These are phyloP conservation scores for Orchestia grillus DNA, from an alignment of 1,140 invertebrate genomes.

Conservation along the genomic window DNA sequence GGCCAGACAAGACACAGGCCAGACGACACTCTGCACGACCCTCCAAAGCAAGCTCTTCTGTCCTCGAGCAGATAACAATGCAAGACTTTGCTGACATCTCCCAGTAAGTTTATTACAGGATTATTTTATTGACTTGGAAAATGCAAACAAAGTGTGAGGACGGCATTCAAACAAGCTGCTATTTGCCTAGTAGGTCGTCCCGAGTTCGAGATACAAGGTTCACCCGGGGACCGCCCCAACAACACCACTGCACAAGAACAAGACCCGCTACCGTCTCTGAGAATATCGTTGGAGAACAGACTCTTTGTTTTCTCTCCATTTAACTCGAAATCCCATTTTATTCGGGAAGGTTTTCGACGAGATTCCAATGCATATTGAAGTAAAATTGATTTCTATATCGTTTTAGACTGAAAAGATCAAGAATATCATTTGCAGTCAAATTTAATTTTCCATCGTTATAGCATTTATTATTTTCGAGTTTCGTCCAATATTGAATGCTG, in stretches of 20 bases:
- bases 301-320: not conserved
- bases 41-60: too few relatives aligned
- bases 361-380: not conserved
- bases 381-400: not conserved
- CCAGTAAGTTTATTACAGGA: not conserved
- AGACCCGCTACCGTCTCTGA: not conserved
- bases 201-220: not conserved
- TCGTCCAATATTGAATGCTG: not conserved
- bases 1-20: too few relatives aligned
- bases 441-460: too few relatives aligned
- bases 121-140: not conserved
- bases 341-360: not conserved
- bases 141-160: not conserved
- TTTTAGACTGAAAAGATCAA: not conserved
- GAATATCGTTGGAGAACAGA: not conserved
- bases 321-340: not conserved
- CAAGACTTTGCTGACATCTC: not conserved
- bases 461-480: not conserved
- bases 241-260: not conserved
- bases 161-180: not conserved
- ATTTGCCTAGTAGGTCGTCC: not conserved
- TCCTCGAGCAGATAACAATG: not conserved
- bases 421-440: too few relatives aligned
- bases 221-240: too few relatives aligned
- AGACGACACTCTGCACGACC: too few relatives aligned